Percentiles rank a stretch among this genome's conserved stretches.
These are phyloP conservation scores for Hippocampus barbouri DNA, from an alignment of 2,113 vertebrate genomes.

Conservation along the genomic window DNA sequence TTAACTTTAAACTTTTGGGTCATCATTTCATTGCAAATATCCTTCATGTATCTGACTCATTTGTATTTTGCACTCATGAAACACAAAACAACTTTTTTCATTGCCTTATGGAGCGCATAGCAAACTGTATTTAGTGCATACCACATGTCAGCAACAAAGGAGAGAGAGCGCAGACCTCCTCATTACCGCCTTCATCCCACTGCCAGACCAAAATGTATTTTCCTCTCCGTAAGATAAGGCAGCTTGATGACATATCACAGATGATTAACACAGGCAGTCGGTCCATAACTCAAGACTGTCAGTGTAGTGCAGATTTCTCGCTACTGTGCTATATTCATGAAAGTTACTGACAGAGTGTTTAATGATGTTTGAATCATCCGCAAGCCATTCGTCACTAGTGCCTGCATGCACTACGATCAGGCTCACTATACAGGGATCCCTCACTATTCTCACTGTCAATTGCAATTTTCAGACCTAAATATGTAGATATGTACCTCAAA, in stretches of 20 bases:
- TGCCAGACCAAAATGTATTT: too few relatives aligned
- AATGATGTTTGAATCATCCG: neutral
- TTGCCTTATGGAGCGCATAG: neutral
- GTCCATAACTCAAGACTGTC: neutral
- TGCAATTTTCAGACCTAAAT: neutral
- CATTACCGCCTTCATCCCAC: neutral
- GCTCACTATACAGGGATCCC: neutral
- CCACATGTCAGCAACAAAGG: neutral
- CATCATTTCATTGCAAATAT: neutral
- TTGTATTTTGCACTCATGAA: neutral
- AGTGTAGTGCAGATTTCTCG: neutral
- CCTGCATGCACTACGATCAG: neutral
- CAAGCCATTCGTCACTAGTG: neutral
- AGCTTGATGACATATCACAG: neutral
- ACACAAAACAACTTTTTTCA: neutral
- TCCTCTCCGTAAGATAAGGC: neutral
- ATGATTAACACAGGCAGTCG: neutral
- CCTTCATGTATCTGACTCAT: neutral
- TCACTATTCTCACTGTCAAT: neutral
- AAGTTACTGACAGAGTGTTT: conserved; percentile 3
- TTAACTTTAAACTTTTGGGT: neutral
- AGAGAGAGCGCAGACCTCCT: neutral
- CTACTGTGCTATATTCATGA: conserved; percentile 3
- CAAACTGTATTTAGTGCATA: neutral
- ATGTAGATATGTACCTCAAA: neutral